These are phyloP conservation scores for Carettochelys insculpta DNA, from an alignment of 2,113 vertebrate species.

Conservation along the genomic window DNA sequence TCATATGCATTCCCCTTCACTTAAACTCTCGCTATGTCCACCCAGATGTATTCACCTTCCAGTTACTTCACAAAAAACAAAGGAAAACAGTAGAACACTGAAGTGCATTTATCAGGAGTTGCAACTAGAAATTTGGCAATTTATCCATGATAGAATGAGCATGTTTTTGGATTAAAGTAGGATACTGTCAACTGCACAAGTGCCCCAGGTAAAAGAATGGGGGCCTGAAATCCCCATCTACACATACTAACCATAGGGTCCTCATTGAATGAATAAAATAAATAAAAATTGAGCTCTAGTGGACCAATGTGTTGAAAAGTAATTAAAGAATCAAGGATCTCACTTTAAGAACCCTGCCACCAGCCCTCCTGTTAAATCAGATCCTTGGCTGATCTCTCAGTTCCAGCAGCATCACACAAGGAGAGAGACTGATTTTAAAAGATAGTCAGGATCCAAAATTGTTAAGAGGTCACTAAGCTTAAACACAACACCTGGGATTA, in stretches of 20 bases:
- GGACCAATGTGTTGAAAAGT: not conserved
- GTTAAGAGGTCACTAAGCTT: not conserved
- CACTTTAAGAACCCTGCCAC: not conserved
- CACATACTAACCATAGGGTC: not conserved
- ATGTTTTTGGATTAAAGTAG: fast-evolving
- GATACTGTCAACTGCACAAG: not conserved
- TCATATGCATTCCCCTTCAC: not conserved
- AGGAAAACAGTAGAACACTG: no score
- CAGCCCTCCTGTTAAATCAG: not conserved
- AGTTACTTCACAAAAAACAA: no score
- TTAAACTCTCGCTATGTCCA: not conserved
- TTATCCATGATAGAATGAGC: not conserved
- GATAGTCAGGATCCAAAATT: not conserved
- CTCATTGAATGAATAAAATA: not conserved
- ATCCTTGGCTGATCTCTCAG: not conserved
- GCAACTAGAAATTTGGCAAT: not conserved
- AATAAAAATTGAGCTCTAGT: not conserved
- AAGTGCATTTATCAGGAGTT: not conserved
- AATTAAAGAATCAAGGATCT: not conserved
- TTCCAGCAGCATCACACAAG: not conserved
- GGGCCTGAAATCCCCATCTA: no score
- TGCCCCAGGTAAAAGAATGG: not conserved
- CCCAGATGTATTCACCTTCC: not conserved
- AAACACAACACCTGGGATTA: not conserved
- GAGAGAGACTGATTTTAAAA: not conserved